Base-by-base conservation (phyloP, 2,113 vertebrate species). In the Prolemur simus region DNA sequence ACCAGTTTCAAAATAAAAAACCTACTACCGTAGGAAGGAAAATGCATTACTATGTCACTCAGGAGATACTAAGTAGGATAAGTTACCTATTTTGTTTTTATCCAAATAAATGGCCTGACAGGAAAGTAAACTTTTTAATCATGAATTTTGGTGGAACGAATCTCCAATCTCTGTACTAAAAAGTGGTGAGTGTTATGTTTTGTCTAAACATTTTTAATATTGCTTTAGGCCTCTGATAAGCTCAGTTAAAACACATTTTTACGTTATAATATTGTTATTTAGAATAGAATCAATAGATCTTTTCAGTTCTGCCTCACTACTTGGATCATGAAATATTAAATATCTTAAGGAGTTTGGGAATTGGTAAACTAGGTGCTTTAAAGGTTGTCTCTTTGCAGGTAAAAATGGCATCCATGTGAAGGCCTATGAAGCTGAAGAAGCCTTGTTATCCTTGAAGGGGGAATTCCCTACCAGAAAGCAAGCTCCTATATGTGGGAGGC, bases 121-220 rank as follows among this genome's bases (percentile, higher is more conserved):
- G 68, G 42, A 93, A 96, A 95, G 23, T 54, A 94, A 58, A 92
- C 5, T 66, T 78, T n/a, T 39, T 89, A 34, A 34, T 91, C 32
- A 93, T 27, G 85, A 94, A 68, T 87, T 90, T 73, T 84, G 64
- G 56, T 78, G 60, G 69, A 87, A 60, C 85, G 96, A 91, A 96
- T 83, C 34, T 89, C 37, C 12, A 88, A 74, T 95, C 13, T 66
- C 45, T 89, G 21, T 52, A 80, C 23, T 69, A 86, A 54, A 84
- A 78, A 89, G 42, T 71, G 37, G 37, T 21, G 37, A 88, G 4
- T 73, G 8, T 83, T 93, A 47, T 23, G 6, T 77, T 95, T 94
- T 95, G 27, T 45, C 39, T 89, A 92, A 90, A 90, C 89, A 80
- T 63, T 92, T 8, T 80, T 76, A 92, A 83, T 63, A 58, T 25